Conservation (phyloP, 1,140 invertebrate species). For the Drosophila aff. region DNA sequence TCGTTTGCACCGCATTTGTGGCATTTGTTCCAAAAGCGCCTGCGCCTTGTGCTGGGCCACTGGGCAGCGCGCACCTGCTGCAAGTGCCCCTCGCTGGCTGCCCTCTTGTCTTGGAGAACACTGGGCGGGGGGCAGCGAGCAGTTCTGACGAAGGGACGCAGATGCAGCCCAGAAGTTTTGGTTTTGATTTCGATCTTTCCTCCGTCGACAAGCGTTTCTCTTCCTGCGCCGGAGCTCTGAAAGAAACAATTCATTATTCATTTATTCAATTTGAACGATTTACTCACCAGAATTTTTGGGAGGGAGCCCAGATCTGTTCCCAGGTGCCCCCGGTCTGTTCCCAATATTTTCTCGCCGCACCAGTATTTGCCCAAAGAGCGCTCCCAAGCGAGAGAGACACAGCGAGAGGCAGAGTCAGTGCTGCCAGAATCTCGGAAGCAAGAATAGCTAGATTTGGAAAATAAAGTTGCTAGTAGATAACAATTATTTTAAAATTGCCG, state of each 20-base stretch:
- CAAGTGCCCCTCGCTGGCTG: slow-evolving; percentile 28
- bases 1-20: slow-evolving; percentile 60
- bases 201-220: no score
- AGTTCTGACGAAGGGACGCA: slow-evolving; percentile 72
- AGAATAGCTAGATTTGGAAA: background rate
- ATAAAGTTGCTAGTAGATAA: background rate
- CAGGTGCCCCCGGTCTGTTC: slow-evolving; percentile 12
- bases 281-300: slow-evolving; percentile 29
- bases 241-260: no score
- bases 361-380: slow-evolving; percentile 32
- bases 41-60: slow-evolving; percentile 38
- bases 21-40: slow-evolving; percentile 73
- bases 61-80: slow-evolving; percentile 56
- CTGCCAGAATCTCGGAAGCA: background rate
- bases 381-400: slow-evolving; percentile 3
- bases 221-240: no score
- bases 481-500: no score
- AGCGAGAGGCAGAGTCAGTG: background rate
- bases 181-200: no score
- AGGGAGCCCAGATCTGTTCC: slow-evolving; percentile 46
- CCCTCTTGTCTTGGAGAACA: slow-evolving; percentile 57
- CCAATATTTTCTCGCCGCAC: slow-evolving; percentile 36
- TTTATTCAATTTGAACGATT: no score
- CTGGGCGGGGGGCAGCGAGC: slow-evolving; percentile 54
- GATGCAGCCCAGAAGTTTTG: slow-evolving; percentile 28